These are phyloP conservation scores for Eubasilissa regina DNA, from an alignment of 1,140 invertebrate species.

Conservation along the genomic window DNA sequence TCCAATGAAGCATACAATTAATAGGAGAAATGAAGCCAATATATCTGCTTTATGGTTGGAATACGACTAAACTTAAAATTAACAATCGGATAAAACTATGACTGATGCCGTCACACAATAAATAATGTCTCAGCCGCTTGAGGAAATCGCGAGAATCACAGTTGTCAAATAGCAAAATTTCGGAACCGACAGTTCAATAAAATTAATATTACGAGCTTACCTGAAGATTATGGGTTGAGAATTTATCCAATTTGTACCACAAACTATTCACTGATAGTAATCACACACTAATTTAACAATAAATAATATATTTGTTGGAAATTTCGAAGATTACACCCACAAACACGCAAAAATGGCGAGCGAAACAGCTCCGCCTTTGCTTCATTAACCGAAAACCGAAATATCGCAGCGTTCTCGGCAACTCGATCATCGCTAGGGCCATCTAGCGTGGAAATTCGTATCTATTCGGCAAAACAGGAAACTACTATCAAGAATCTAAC, in stretches of 20 bases:
- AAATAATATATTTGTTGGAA: conserved; percentile 15
- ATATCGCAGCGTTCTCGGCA: conserved; percentile 40
- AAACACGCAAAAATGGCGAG: conserved; percentile 54
- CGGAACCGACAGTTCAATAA: conserved; percentile 29
- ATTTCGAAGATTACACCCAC: conserved; percentile 46
- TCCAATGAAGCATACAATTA: background rate
- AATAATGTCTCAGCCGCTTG: conserved; percentile 12
- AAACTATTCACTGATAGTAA: conserved; percentile 9
- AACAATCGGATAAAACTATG: conserved; percentile 2
- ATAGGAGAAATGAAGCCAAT: background rate
- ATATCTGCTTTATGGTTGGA: background rate
- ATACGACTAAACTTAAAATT: conserved; percentile 3
- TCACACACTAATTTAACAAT: conserved; percentile 31
- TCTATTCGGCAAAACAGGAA: conserved; percentile 3
- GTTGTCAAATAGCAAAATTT: conserved; percentile 49
- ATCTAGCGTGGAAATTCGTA: conserved; percentile 22
- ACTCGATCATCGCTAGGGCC: conserved; percentile 2
- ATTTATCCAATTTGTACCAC: conserved; percentile 27
- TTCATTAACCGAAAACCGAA: conserved; percentile 19
- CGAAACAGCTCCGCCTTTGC: conserved; percentile 45
- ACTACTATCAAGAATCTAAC: background rate
- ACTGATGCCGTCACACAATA: background rate
- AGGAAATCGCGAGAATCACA: conserved; percentile 21
- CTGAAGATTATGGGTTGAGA: conserved; percentile 14
- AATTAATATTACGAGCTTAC: conserved; percentile 37